Conservation (phyloP, 1,140 invertebrate genomes). For the Tigriopus japonicus region DNA sequence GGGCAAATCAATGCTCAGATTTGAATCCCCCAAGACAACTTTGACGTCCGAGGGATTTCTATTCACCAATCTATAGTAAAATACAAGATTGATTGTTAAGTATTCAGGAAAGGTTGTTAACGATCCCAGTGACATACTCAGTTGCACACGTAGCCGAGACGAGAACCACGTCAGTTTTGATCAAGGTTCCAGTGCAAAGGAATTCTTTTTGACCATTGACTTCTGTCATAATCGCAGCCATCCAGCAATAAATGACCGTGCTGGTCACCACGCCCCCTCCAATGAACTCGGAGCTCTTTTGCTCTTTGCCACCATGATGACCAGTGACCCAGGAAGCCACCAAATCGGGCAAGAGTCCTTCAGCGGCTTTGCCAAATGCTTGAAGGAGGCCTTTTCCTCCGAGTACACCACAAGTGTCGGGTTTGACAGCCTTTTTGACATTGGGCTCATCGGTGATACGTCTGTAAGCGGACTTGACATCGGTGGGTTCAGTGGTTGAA, state of each 20-base stretch:
- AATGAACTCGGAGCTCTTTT: background rate
- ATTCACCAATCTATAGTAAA: slow-evolving; percentile 10
- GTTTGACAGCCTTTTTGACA: background rate
- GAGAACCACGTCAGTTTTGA: slow-evolving; percentile 16
- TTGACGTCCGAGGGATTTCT: background rate
- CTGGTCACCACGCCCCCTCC: slow-evolving; percentile 13
- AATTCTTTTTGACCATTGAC: slow-evolving; percentile 8
- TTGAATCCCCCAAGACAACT: slow-evolving; percentile 18
- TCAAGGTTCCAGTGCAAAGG: slow-evolving; percentile 16
- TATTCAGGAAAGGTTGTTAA: background rate
- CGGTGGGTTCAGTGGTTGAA: background rate
- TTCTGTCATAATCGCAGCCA: slow-evolving; percentile 16
- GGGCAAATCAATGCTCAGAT: slow-evolving; percentile 16
- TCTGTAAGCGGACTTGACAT: too few species aligned
- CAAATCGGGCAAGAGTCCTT: slow-evolving; percentile 1
- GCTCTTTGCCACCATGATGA: background rate
- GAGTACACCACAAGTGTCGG: background rate
- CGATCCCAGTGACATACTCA: background rate
- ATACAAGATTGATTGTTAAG: background rate
- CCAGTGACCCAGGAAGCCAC: background rate
- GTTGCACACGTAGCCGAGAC: slow-evolving; percentile 16
- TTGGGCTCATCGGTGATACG: background rate
- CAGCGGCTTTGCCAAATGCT: background rate
- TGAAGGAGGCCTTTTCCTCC: background rate
- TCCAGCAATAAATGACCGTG: slow-evolving; percentile 18